Percentiles rank a stretch among this genome's conserved stretches.
Conservation (phyloP, 2,113 vertebrate genomes). For the Sula dactylatra region DNA sequence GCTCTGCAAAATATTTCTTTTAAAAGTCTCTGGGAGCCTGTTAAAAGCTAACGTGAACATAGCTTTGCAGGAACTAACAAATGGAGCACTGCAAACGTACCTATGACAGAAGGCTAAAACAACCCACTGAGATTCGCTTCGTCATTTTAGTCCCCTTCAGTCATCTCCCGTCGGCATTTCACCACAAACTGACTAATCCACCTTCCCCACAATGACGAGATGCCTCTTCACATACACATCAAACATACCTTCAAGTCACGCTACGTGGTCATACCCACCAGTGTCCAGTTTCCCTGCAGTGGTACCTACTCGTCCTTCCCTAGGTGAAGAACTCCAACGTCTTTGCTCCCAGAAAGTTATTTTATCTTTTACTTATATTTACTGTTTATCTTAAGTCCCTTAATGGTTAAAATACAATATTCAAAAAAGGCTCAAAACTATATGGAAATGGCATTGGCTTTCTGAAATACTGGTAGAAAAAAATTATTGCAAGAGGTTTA, state of each 20-base stretch:
- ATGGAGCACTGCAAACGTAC: neutral
- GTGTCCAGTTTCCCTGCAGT: neutral
- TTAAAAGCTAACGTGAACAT: neutral
- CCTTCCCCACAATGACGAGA: neutral
- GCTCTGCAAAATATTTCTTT: neutral
- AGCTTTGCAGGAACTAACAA: neutral
- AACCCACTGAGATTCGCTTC: neutral
- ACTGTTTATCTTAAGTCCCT: neutral
- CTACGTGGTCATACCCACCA: neutral
- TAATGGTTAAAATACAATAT: neutral
- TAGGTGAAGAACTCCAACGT: neutral
- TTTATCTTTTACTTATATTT: neutral
- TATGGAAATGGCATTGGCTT: neutral
- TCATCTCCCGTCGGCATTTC: neutral
- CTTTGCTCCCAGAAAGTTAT: neutral
- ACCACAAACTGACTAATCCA: neutral
- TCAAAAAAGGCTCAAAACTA: neutral
- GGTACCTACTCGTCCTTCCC: neutral
- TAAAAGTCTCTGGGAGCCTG: neutral
- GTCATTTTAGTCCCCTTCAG: neutral
- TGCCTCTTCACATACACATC: neutral
- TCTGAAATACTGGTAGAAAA: neutral
- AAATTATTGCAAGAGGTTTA: neutral
- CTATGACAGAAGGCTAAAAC: neutral
- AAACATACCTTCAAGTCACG: neutral